Conservation (phyloP, 2,797 vertebrate species). For the Pseudotriccus pelzelni region DNA sequence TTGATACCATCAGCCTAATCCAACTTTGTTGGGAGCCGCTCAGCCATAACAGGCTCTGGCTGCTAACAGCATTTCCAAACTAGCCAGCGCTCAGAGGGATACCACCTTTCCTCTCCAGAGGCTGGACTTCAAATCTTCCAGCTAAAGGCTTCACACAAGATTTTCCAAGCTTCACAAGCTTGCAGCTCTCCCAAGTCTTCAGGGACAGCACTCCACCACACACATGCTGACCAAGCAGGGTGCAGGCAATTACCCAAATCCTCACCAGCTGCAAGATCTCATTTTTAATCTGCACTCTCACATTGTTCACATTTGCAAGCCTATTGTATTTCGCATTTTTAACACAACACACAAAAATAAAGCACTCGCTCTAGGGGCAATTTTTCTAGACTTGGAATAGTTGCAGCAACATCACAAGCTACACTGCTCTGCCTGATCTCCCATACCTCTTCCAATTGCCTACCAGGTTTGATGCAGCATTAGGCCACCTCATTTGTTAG, state of each 20-base stretch:
- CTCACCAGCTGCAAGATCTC: neutral
- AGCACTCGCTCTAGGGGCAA: neutral
- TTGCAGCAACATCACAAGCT: neutral
- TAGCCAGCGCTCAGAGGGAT: neutral
- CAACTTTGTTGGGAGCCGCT: neutral
- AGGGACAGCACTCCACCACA: neutral
- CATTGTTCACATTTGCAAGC: neutral
- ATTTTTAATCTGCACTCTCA: neutral
- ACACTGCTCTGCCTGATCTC: neutral
- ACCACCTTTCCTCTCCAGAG: neutral
- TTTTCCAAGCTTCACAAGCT: neutral
- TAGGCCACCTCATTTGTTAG: neutral
- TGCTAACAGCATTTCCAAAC: neutral
- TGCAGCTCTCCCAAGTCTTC: neutral
- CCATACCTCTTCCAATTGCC: neutral
- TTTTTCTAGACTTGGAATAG: neutral
- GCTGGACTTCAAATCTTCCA: neutral
- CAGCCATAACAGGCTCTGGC: neutral
- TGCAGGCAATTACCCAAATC: constrained; percentile 11
- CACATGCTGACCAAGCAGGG: neutral
- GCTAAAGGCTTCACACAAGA: neutral
- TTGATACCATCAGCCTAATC: neutral
- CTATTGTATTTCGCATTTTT: neutral
- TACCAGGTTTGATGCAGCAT: neutral
- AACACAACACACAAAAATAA: neutral